Evolutionary conservation across 2,797 vertebrate species (phyloP), one percentile per base, ranked within the genome.

Genomic region (Gephyroberyx darwinii): DNA sequence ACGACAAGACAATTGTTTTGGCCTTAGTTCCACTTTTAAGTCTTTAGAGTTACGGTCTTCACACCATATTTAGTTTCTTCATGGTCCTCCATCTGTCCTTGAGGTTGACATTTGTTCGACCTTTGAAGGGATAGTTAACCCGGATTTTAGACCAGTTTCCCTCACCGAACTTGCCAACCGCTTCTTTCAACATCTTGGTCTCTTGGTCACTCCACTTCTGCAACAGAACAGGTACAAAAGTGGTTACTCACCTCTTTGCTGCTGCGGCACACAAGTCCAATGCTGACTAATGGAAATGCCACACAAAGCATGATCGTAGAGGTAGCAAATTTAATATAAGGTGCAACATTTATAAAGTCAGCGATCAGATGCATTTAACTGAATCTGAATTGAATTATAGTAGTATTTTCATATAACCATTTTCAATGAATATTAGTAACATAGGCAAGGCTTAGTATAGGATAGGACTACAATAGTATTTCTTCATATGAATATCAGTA

Each of bases 41-140:
- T 10, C 12, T 41, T 41, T 9, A 41, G 8, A 14, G 43, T 45
- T 14, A 45, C 43, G 43, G 9, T 4, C 7, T 19, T 86, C 63
- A 92, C 4, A 77, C 61, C 45, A 87, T 2, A 0, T 91, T 83
- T 0, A 2, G 8, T 0, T 80, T 94, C 22, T 92, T 92, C 85
- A 95, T 61, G 0, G 94, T 94, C 39, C 94, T 89, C 93, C 93
- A 95, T 10, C 93, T 69, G 79, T 95, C 94, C 53, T 95, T 95
- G 0, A 95, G 83, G 41, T 94, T 92, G 3, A 93, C 90, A 0
- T 92, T 86, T 0, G 93, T 89, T 33, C 94, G 84, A 0, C 79
- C 78, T 0, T 50, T 26, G 8, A 95, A 93, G 0, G 37, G 20
- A 65, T 84, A 94, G 4, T 83, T 41, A 0, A 6, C 0, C 22